A percentile compares a stretch with the other conserved stretches of the same genome.
These are phyloP conservation scores for Alligator mississippiensis DNA, from an alignment of 2,113 vertebrate species.

Conservation along the genomic window DNA sequence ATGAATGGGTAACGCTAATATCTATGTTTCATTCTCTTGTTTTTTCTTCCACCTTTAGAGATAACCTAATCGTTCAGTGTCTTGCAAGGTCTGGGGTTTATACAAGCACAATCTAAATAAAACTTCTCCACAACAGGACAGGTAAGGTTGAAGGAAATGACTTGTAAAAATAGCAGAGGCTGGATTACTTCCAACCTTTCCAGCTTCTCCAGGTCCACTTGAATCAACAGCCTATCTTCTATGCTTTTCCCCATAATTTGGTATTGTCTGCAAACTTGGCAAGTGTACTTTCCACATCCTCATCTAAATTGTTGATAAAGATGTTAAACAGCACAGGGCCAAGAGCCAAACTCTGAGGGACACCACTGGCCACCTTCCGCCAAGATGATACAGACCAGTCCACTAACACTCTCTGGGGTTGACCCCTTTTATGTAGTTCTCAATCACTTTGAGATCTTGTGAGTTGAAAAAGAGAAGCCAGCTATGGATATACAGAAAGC, in stretches of 20 bases:
- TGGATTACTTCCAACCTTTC: not conserved
- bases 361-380: too few relatives aligned
- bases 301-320: too few relatives aligned
- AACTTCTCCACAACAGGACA: not conserved
- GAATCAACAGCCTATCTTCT: too few relatives aligned
- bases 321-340: too few relatives aligned
- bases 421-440: not conserved
- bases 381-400: too few relatives aligned
- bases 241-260: too few relatives aligned
- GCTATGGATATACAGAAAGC: not conserved
- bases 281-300: too few relatives aligned
- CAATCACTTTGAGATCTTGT: not conserved
- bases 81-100: not conserved
- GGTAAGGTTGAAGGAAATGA: not conserved
- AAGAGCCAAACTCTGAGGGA: too few relatives aligned
- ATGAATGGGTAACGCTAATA: too few relatives aligned
- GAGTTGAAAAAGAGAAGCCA: not conserved
- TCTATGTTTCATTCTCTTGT: too few relatives aligned
- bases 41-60: not conserved
- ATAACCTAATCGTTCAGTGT: not conserved
- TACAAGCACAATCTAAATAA: not conserved
- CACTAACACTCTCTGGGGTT: not conserved
- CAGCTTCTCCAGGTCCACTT: too few relatives aligned
- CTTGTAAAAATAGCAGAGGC: not conserved
- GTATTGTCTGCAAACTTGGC: too few relatives aligned